phyloP scores from a whole-genome alignment of 2,113 vertebrate genomes.

The Crotalus viridis region DNA sequence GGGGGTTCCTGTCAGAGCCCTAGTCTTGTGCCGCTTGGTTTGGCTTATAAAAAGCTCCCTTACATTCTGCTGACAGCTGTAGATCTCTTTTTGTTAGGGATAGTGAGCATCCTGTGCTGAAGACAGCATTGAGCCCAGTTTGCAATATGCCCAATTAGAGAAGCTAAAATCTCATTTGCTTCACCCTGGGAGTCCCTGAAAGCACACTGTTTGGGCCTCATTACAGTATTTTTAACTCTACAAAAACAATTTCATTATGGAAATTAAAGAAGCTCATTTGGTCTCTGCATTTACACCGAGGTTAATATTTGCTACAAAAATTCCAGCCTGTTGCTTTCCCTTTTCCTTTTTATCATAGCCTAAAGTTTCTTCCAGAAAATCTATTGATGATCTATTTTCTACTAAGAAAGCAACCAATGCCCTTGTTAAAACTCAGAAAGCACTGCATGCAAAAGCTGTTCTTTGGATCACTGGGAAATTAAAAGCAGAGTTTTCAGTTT shows the following conservation, averaged over 20 bases:
- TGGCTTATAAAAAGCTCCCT: slow-evolving; percentile 72
- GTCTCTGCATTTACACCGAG: slow-evolving; percentile 68
- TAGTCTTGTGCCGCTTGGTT: slow-evolving; percentile 64
- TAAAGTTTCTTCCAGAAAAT: slow-evolving; percentile 52
- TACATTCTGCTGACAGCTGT: slow-evolving; percentile 78
- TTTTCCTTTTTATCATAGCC: slow-evolving; percentile 59
- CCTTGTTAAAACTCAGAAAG: not conserved
- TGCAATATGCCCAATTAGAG: slow-evolving; percentile 83
- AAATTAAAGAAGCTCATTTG: slow-evolving; percentile 84
- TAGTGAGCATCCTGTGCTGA: slow-evolving; percentile 79
- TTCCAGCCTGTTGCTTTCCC: slow-evolving; percentile 62
- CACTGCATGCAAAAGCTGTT: not conserved
- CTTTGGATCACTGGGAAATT: not conserved
- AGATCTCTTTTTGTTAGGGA: slow-evolving; percentile 80
- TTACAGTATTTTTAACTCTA: slow-evolving; percentile 85
- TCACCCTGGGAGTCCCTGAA: slow-evolving; percentile 79
- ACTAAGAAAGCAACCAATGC: slow-evolving; percentile 4
- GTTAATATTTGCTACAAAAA: slow-evolving; percentile 76
- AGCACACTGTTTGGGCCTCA: slow-evolving; percentile 82
- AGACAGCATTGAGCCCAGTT: slow-evolving; percentile 77
- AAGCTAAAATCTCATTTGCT: slow-evolving; percentile 87
- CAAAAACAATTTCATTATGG: slow-evolving; percentile 85
- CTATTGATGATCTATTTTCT: slow-evolving; percentile 35
- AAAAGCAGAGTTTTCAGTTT: not conserved
- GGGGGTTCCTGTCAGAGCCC: slow-evolving; percentile 76